Evolutionary conservation across 2,113 vertebrate species (phyloP), one percentile per base, ranked within the genome.

Genomic region (Myotis lucifugus): DNA sequence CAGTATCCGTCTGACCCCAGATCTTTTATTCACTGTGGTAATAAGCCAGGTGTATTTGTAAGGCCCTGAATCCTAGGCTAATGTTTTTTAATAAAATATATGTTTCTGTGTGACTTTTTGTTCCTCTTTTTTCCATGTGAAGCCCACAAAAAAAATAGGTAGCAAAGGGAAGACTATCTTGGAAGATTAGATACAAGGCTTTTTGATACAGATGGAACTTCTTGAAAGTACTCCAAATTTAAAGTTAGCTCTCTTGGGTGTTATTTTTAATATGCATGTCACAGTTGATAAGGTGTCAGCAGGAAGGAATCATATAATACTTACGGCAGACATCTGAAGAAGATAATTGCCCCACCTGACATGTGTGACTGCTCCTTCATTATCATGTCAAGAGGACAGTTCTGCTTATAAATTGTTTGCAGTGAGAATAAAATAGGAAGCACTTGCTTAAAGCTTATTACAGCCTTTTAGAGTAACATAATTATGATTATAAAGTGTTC

Each of bases 351-450:
- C 97, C 97, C 96, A 97, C 97, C 97, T 98, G 98, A 98, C 98
- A 98, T 97, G 97, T 98, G 97, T 98, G 98, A 98, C 98, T 98
- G 98, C 98, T 98, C 98, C 97, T 98, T 98, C 98, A 98, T 98
- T 98, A 98, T 95, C 97, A 67, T 97, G 98, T 98, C 98, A 98
- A 98, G 98, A 98, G 98, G 98, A 98, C 98, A 98, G 97, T 97
- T 98, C 97, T 98, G 98, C 98, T 98, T 98, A 97, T 98, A 98
- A 98, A 98, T 97, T 98, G 98, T 98, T 98, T 98, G 95, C 97
- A 95, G 88, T 96, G 95, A 97, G 97, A 98, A 98, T 98, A 98
- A 98, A 98, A 97, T 0, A 85, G 97, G 96, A 98, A 98, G 98
- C 84, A 96, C 97, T 98, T 97, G 96, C 98, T 97, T 97, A 98